Percentiles rank a stretch among this genome's conserved stretches.
Conservation (phyloP, 92 coral and sea anemone species). For the Epizoanthus stellaris region DNA sequence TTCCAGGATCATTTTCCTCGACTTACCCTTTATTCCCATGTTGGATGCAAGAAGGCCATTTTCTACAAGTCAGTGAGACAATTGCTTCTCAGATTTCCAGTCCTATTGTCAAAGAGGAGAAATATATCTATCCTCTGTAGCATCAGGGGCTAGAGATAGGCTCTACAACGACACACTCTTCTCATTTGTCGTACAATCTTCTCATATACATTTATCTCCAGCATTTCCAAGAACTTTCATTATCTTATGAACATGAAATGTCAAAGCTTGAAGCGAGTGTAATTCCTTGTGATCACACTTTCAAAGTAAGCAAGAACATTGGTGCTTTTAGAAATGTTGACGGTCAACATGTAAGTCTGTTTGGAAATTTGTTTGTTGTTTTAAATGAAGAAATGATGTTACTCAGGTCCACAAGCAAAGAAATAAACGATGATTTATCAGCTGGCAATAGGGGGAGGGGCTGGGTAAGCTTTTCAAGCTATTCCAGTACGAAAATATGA, state of each 20-base stretch:
- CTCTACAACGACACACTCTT: conserved; percentile 36
- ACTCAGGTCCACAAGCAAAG: too few relatives aligned
- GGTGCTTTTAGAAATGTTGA: conserved; percentile 1
- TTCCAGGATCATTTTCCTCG: conserved; percentile 11
- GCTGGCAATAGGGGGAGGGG: too few relatives aligned
- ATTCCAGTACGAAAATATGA: too few relatives aligned
- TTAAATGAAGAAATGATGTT: conserved; percentile 5
- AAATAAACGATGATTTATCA: too few relatives aligned
- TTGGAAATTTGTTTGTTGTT: conserved; percentile 24
- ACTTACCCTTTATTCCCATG: not conserved
- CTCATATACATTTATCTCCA: conserved; percentile 28
- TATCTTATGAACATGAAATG: not conserved
- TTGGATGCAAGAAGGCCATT: conserved; percentile 21
- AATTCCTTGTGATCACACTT: conserved; percentile 44
- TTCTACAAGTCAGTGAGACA: conserved; percentile 2
- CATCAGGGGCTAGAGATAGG: not conserved
- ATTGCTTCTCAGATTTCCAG: conserved; percentile 6
- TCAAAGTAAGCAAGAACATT: conserved; percentile 33
- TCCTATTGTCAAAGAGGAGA: not conserved
- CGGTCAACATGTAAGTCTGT: not conserved
- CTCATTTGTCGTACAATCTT: conserved; percentile 23
- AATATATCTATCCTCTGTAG: not conserved
- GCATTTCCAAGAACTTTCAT: conserved; percentile 32
- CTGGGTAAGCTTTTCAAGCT: too few relatives aligned
- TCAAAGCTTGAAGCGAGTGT: not conserved